phyloP scores from a whole-genome alignment of 2,797 vertebrate species.

The Dipus sagitta region DNA sequence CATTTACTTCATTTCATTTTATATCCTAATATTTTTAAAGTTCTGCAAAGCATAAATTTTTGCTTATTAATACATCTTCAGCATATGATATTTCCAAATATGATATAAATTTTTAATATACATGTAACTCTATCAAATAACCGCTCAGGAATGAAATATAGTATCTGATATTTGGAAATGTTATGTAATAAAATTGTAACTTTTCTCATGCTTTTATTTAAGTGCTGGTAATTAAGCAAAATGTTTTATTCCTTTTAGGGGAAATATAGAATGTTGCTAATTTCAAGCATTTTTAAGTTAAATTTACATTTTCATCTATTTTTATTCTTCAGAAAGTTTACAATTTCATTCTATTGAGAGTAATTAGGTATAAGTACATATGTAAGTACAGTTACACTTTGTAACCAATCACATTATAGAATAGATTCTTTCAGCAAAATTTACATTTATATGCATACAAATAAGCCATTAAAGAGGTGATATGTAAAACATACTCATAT shows the following conservation, averaged over 20 bases:
- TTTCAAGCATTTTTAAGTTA: neutral
- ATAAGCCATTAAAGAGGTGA: neutral
- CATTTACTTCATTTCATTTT: neutral
- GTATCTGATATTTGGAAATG: neutral
- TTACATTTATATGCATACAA: neutral
- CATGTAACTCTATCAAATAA: constrained; percentile 6
- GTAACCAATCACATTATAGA: neutral
- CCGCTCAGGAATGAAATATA: neutral
- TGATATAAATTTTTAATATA: neutral
- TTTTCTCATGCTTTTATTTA: neutral
- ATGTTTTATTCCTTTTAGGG: neutral
- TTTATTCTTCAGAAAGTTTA: neutral
- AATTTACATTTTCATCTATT: neutral
- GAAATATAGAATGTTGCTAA: neutral
- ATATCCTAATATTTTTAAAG: neutral
- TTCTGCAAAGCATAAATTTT: neutral
- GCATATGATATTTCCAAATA: neutral
- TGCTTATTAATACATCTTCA: neutral
- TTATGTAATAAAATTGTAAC: neutral
- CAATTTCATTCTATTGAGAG: neutral
- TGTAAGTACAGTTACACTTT: neutral
- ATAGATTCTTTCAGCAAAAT: constrained; percentile 2
- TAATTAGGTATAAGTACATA: neutral
- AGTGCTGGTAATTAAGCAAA: constrained; percentile 4
- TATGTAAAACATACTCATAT: neutral